Percentiles rank a stretch among this genome's conserved stretches.
Evolutionary conservation across 2,797 vertebrate genomes (phyloP).

Genomic region (Ara ararauna): DNA sequence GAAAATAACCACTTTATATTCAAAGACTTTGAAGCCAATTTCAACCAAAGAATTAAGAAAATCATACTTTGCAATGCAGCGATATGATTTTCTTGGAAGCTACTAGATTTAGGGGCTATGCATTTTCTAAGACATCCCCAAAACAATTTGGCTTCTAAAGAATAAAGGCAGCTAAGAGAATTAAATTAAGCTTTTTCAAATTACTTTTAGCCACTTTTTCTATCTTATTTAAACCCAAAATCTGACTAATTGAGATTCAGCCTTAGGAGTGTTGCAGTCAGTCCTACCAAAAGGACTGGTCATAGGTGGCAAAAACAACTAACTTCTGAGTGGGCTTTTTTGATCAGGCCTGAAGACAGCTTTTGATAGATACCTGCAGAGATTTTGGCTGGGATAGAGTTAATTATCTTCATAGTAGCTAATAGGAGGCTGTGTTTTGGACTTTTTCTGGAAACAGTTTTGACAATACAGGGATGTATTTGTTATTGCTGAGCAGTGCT

Average conservation of each 20-base stretch:
- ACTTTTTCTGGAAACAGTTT: neutral
- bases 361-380: neutral
- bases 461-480: neutral
- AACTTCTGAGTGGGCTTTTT: neutral
- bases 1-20: neutral
- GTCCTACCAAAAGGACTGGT: neutral
- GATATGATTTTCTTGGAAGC: neutral
- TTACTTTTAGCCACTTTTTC: neutral
- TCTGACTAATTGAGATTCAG: neutral
- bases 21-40: neutral
- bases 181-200: neutral
- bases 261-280: neutral
- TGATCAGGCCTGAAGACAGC: neutral
- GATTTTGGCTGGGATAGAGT: neutral
- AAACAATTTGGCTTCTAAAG: neutral
- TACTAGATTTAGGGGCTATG: neutral
- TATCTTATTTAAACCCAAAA: neutral
- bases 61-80: neutral
- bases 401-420: neutral
- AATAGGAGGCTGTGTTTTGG: neutral
- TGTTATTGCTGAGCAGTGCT: too few relatives aligned
- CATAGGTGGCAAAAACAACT: neutral
- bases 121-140: neutral
- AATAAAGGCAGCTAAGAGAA: neutral
- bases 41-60: neutral